phyloP scores from a whole-genome alignment of 2,888 invertebrate species.

The Strigamia transsilvanica region DNA sequence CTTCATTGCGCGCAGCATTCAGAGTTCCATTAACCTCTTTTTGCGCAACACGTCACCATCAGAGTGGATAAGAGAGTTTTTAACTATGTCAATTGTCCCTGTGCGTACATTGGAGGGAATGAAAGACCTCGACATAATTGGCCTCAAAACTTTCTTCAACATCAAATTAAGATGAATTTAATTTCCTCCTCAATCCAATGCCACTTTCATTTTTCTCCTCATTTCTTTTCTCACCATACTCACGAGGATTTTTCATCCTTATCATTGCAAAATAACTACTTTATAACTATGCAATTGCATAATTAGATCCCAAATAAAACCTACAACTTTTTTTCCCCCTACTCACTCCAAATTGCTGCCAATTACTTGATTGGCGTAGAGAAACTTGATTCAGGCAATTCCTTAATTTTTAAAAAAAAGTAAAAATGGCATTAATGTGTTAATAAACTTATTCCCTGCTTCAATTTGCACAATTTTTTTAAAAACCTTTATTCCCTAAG shows the following conservation, averaged over 20 bases:
- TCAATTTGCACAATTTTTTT: not conserved
- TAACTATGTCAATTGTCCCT: slow-evolving; percentile 45
- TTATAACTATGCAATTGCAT: slow-evolving; percentile 33
- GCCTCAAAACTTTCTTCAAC: slow-evolving; percentile 46
- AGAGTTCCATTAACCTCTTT: slow-evolving; percentile 3
- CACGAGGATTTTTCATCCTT: slow-evolving; percentile 23
- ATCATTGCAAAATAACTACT: slow-evolving; percentile 32
- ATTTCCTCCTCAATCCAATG: slow-evolving; percentile 40
- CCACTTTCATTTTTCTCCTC: slow-evolving; percentile 19
- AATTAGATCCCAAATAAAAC: slow-evolving; percentile 31
- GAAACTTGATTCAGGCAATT: slow-evolving; percentile 4
- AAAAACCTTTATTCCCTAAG: not conserved
- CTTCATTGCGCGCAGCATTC: not conserved
- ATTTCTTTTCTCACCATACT: not conserved
- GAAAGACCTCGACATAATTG: slow-evolving; percentile 40
- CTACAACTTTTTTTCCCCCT: slow-evolving; percentile 9
- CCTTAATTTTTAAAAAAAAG: not conserved
- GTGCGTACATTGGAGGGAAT: slow-evolving; percentile 18
- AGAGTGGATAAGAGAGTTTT: not conserved
- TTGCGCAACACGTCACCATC: not conserved
- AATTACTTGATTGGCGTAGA: slow-evolving; percentile 28
- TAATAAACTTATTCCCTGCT: slow-evolving; percentile 12
- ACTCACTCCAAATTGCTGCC: slow-evolving; percentile 1
- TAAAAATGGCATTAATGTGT: slow-evolving; percentile 1
- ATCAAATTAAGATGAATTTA: slow-evolving; percentile 43